Base-by-base conservation (phyloP, 2,797 vertebrate species). In the Poeciliopsis infans region DNA sequence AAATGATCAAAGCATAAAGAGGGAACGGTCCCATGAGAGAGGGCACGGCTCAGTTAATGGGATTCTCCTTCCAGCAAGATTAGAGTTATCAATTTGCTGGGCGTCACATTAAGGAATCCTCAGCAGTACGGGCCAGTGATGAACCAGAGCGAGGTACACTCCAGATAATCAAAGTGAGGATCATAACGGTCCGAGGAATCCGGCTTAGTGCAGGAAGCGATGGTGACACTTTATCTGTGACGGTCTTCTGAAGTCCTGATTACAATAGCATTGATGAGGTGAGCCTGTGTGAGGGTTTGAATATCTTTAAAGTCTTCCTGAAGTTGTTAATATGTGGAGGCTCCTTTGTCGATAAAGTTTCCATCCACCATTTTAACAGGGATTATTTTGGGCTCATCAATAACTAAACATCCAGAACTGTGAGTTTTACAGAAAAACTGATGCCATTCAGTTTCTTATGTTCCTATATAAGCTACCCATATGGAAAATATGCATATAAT, bases 21-120 rank as follows among this genome's bases (percentile, higher is more conserved):
- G 28, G 76, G 81, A 83, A 69, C 59, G 46, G 33, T 85, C 90
- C 87, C 72, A 66, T 36, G 75, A 80, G 77, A 79, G 68, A 76
- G 73, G 75, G 45, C 80, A 79, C 43, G 6, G 78, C 81, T 78
- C 77, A 73, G 77, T 88, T 89, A 88, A 90, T 88, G 79, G 84
- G 83, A 90, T 88, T 92, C 89, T 93, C 71, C 80, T 82, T 84
- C 68, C 83, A 85, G 84, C 77, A 76, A 84, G 83, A 91, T 90
- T 90, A 87, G 73, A 88, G 79, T 90, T 90, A 89, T 91, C 83
- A 90, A 85, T 91, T 88, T 87, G 84, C 82, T 71, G 49, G 5
- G 73, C 83, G 89, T 79, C 78, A 79, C 74, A 79, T 86, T 89
- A 90, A 92, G 88, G 80, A 90, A 85, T 84, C 80, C 84, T 86